Conservation (phyloP, 2,113 vertebrate genomes). For the Vanacampus margaritifer region DNA sequence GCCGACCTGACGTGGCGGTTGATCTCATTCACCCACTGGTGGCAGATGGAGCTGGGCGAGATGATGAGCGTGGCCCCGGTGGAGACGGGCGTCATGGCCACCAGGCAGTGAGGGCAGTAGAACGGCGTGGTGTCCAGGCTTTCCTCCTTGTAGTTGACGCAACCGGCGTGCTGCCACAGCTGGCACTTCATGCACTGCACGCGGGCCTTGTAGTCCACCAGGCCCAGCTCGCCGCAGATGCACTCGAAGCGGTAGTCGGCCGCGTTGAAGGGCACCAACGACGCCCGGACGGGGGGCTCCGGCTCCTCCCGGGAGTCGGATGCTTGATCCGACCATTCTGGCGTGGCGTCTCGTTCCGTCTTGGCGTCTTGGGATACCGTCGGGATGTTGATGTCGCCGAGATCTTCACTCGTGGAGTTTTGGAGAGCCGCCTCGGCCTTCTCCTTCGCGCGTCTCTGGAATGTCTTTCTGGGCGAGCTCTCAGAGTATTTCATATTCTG, state of each 20-base stretch:
- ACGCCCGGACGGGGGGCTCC: conserved; percentile 46
- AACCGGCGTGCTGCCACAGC: conserved; percentile 94
- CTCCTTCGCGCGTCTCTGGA: conserved; percentile 62
- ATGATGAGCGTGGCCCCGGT: conserved; percentile 95
- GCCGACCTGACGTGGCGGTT: conserved; percentile 89
- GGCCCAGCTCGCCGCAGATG: conserved; percentile 89
- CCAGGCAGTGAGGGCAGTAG: conserved; percentile 96
- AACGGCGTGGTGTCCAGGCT: conserved; percentile 86
- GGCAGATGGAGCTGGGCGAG: conserved; percentile 97
- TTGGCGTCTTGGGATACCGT: not conserved
- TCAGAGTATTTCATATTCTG: conserved; percentile 51
- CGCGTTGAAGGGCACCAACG: conserved; percentile 76
- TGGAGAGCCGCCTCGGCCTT: conserved; percentile 58
- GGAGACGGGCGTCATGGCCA: conserved; percentile 92
- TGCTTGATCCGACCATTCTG: not conserved
- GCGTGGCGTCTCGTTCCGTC: not conserved
- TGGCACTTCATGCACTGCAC: conserved; percentile 95
- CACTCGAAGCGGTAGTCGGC: conserved; percentile 92
- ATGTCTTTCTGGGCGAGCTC: conserved; percentile 54
- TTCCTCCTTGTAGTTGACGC: conserved; percentile 94
- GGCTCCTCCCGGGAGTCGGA: conserved; percentile 17
- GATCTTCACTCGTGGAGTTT: conserved; percentile 51
- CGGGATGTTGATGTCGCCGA: conserved; percentile 22
- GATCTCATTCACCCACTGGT: conserved; percentile 98
- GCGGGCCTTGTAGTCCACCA: conserved; percentile 86